Conservation (phyloP, 2,113 vertebrate species). For the Chaetodon auriga region DNA sequence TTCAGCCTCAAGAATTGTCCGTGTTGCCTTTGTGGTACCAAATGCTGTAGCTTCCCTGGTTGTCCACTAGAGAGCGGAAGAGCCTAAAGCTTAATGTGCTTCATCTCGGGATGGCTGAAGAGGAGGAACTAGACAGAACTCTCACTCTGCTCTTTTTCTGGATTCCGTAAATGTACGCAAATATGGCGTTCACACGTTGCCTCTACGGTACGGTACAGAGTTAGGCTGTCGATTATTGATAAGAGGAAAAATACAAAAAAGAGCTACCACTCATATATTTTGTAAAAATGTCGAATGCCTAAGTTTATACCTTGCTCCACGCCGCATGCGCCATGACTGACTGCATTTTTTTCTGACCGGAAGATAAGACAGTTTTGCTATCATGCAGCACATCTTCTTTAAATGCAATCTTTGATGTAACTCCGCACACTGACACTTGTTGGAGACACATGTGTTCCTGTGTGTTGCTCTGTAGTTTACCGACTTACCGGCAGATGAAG, state of each 20-base stretch:
- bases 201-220: not conserved
- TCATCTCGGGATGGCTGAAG: not conserved
- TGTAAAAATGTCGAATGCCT: not conserved
- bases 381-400: not conserved
- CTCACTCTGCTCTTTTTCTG: conserved; percentile 45
- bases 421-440: conserved; percentile 50
- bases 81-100: not conserved
- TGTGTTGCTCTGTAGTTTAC: not conserved
- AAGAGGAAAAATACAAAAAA: not conserved
- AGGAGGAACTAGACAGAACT: not conserved
- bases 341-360: not conserved
- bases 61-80: conserved; percentile 49
- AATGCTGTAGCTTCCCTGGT: rapidly evolving
- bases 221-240: not conserved
- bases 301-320: not conserved
- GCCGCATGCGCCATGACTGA: not conserved
- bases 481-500: conserved; percentile 36
- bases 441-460: conserved; percentile 38
- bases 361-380: not conserved
- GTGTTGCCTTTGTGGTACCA: too few species aligned
- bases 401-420: not conserved
- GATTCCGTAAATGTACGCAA: not conserved
- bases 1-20: too few species aligned
- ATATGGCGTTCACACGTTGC: not conserved
- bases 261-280: rapidly evolving